These are phyloP conservation scores for Neomorphus geoffroyi DNA, from an alignment of 2,797 vertebrate genomes.

Conservation along the genomic window DNA sequence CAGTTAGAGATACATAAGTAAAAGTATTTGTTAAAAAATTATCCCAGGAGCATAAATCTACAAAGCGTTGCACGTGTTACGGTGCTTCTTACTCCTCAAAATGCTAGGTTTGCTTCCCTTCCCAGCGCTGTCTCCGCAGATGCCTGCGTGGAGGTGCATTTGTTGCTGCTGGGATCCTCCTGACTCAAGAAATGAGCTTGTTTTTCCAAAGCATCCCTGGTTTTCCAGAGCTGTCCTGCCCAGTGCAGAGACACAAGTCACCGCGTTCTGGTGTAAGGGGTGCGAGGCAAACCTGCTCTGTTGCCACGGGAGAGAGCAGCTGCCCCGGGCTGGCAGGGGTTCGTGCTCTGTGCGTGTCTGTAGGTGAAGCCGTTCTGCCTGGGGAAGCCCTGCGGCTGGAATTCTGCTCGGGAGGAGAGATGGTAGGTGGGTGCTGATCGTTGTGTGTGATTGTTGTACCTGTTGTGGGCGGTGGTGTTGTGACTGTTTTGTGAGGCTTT, in stretches of 20 bases:
- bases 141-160: background rate
- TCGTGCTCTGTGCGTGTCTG: fast-evolving
- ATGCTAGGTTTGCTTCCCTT: background rate
- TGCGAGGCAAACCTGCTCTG: fast-evolving
- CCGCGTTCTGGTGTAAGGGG: no score
- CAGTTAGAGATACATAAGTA: background rate
- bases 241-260: no score
- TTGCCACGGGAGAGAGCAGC: background rate
- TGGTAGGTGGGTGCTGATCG: background rate
- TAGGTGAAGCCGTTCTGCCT: background rate
- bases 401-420: no score
- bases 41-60: background rate
- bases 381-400: background rate
- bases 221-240: no score
- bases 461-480: background rate
- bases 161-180: background rate
- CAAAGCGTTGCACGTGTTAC: background rate
- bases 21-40: background rate
- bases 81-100: background rate
- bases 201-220: no score
- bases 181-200: no score
- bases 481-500: background rate
- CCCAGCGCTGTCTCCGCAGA: background rate
- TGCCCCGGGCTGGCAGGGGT: background rate
- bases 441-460: background rate